phyloP scores from a whole-genome alignment of 2,888 invertebrate species.

The Geophilus truncorum region DNA sequence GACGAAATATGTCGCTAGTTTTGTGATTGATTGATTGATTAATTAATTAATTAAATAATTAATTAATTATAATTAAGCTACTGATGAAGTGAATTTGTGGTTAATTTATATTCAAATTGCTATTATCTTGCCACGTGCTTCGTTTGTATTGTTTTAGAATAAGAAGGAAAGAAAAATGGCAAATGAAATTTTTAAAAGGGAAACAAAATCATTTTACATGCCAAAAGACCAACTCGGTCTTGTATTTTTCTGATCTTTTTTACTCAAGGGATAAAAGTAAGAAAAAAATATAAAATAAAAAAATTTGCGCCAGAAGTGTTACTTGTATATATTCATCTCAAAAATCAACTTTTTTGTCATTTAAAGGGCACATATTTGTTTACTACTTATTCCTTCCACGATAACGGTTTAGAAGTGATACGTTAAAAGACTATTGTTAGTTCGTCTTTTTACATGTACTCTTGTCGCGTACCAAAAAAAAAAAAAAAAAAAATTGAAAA shows the following conservation, averaged over 20 bases:
- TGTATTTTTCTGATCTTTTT: slow-evolving; percentile 12
- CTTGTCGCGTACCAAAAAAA: slow-evolving; percentile 7
- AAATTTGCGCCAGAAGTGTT: slow-evolving; percentile 7
- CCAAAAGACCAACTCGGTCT: slow-evolving; percentile 12
- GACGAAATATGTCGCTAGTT: too few relatives aligned
- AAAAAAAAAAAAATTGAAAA: not conserved
- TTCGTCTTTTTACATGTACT: slow-evolving; percentile 27
- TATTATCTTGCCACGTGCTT: not conserved
- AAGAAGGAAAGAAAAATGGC: not conserved
- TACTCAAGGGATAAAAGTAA: not conserved
- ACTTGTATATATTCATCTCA: slow-evolving; percentile 22
- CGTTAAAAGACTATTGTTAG: slow-evolving; percentile 25
- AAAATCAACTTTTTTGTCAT: slow-evolving; percentile 22
- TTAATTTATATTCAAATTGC: slow-evolving; percentile 12
- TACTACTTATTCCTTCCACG: slow-evolving; percentile 27
- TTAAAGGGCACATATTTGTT: slow-evolving; percentile 22
- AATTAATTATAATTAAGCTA: too few relatives aligned
- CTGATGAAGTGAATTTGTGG: not conserved
- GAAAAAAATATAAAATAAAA: not conserved
- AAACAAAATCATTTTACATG: not conserved
- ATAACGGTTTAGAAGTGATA: slow-evolving; percentile 21
- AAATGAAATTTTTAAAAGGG: not conserved
- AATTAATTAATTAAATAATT: too few relatives aligned
- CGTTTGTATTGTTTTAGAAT: not conserved
- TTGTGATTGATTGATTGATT: not conserved